Conservation (phyloP, 2,113 vertebrate species). For the Heptranchias perlo region DNA sequence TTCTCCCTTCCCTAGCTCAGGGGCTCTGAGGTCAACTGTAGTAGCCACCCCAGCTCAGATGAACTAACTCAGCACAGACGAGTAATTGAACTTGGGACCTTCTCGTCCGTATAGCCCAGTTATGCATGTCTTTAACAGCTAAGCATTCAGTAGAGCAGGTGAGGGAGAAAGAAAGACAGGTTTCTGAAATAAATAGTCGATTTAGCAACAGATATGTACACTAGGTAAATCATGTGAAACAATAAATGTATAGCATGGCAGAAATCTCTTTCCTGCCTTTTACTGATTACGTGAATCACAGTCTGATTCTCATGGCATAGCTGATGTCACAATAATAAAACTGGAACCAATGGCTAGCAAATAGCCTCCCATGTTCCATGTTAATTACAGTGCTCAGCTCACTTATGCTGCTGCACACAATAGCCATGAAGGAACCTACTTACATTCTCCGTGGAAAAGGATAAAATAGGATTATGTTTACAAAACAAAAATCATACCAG, state of each 20-base stretch:
- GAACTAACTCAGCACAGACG: too few relatives aligned
- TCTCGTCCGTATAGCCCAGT: too few relatives aligned
- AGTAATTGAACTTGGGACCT: too few relatives aligned
- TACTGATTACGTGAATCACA: not conserved
- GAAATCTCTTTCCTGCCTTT: not conserved
- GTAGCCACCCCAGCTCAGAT: too few relatives aligned
- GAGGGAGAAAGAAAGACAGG: not conserved
- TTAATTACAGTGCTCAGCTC: not conserved
- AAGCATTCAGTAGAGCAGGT: too few relatives aligned
- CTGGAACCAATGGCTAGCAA: not conserved
- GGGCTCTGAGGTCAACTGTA: too few relatives aligned
- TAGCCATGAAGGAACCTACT: not conserved
- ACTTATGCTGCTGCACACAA: not conserved
- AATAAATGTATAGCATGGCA: not conserved
- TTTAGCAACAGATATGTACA: not conserved
- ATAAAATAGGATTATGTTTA: not conserved
- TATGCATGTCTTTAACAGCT: too few relatives aligned
- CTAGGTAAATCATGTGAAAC: not conserved
- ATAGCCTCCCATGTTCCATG: not conserved
- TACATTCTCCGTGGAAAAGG: not conserved
- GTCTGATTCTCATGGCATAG: not conserved
- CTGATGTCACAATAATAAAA: not conserved
- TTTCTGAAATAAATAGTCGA: not conserved
- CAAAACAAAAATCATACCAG: slow-evolving; percentile 67
- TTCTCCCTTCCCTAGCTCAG: too few relatives aligned